Evolutionary conservation across 2,113 vertebrate genomes (phyloP).

Genomic region (Paratilapia polleni): DNA sequence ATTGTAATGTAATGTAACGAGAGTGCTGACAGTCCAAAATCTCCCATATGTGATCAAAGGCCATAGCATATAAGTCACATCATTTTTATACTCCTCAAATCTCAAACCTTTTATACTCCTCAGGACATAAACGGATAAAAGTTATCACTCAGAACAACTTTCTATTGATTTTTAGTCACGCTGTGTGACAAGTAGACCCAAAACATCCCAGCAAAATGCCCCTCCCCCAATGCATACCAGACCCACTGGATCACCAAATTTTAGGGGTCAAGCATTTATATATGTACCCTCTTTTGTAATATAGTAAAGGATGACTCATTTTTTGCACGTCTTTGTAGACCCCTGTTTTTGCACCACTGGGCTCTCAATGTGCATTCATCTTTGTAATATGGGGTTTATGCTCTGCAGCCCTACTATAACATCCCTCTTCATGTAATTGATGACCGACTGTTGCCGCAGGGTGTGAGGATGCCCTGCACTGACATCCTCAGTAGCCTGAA

Average conservation of each 20-base stretch:
- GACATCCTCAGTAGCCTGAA: background rate
- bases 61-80: no score
- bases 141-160: background rate
- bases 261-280: background rate
- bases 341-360: no score
- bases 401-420: background rate
- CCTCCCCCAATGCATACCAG: background rate
- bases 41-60: background rate
- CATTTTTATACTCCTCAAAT: background rate
- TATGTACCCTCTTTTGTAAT: background rate
- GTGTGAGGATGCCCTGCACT: background rate
- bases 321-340: background rate
- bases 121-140: background rate
- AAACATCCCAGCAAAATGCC: no score
- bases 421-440: background rate
- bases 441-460: background rate
- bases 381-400: background rate
- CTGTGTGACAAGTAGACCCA: no score
- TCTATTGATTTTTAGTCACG: background rate
- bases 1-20: no score
- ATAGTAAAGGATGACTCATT: background rate
- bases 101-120: background rate
- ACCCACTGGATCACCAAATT: background rate
- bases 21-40: background rate
- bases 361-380: background rate